Percentiles rank a stretch among this genome's conserved stretches.
Conservation (phyloP, 2,113 vertebrate species). For the Zapus hudsonius region DNA sequence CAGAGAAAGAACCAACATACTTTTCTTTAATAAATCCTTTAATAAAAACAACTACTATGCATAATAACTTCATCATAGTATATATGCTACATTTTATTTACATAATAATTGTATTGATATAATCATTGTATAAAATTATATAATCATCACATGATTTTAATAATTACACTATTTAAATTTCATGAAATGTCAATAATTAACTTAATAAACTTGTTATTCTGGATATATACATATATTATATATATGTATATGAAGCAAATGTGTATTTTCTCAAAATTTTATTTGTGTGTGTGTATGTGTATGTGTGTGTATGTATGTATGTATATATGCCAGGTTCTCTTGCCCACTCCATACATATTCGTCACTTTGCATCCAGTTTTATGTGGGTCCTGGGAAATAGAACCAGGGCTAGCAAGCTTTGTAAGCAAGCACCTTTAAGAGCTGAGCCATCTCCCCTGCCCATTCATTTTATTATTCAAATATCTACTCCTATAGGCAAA, state of each 20-base stretch:
- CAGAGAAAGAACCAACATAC: rapidly evolving
- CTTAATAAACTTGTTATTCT: neutral
- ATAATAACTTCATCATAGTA: neutral
- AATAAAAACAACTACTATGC: neutral
- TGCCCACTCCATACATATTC: no score
- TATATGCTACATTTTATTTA: neutral
- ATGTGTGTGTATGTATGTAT: no score
- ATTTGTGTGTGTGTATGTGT: no score
- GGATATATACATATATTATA: neutral
- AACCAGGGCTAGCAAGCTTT: no score
- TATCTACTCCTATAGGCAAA: neutral
- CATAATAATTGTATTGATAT: no score
- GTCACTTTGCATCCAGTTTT: no score
- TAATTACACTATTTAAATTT: neutral
- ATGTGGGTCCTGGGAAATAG: no score
- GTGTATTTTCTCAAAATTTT: no score
- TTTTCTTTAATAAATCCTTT: neutral
- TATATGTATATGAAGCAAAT: neutral
- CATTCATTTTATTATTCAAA: neutral
- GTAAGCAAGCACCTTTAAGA: no score
- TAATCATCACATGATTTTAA: neutral
- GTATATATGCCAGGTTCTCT: no score
- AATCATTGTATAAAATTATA: no score
- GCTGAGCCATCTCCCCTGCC: no score
- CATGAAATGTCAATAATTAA: neutral